Evolutionary conservation across 1,140 invertebrate species (phyloP), one percentile per base, ranked within the genome.

Genomic region (Chironomus tepperi): DNA sequence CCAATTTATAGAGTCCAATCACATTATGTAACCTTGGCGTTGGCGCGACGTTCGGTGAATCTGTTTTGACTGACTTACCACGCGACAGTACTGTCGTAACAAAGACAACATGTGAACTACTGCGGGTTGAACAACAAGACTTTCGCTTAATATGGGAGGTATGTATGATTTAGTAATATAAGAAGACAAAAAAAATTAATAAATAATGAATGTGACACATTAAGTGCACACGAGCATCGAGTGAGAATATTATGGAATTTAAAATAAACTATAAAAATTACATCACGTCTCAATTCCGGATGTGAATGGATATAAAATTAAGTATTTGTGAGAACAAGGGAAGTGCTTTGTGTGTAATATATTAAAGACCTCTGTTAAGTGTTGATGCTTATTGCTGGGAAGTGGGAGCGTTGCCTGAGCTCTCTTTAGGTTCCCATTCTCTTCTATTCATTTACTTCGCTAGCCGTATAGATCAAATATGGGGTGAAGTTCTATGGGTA

Each of bases 111-210:
- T 92, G 90, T 78, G 90, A 92, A 81, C 83, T 93, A 43, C 84
- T 93, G 16, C 82, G 91, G 34, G 89, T 93, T 19, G 89, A 91
- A 80, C 88, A 90, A 78, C 86, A 88, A 77, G 91, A 92, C 82
- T 91, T 93, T 81, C 88, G 88, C 79, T 84, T 90, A 70, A 87
- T 93, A 74, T 92, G 89, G 89, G 90, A 92, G 87, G 91, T 93
- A 85, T 85, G 85, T 34, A 34, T 34, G 24, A 34, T 34, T 34
- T 34, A 34, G 19, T 70, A 42, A 43, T 9, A 57, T n/a, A 70
- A 34, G 24, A 34, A 34, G 24, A 34, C 24, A 34, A 34, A n/a
- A n/a, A n/a, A n/a, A 34, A 34, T 34, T 34, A 34, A 34, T 34
- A 34, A 34, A 34, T 34, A 34, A 34, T 34, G 24, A 34, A 34